Evolutionary conservation across 2,113 vertebrate genomes (phyloP), one percentile per base, ranked within the genome.

Genomic region (Chloropsis hardwickii): DNA sequence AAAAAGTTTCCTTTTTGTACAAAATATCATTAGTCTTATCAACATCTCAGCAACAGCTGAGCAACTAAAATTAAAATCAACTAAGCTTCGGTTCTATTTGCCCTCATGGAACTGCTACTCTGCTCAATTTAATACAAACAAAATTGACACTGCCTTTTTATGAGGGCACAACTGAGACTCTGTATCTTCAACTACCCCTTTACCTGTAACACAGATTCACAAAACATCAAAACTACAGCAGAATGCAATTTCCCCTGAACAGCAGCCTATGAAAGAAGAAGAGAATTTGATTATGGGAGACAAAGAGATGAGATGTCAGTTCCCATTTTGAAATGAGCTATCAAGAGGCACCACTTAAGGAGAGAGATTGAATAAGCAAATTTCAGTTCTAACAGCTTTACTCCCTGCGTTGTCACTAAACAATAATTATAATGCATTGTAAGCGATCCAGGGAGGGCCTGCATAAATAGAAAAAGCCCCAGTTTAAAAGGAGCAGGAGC

Each of bases 301-400:
- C 53, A 90, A 96, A 95, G 64, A 82, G 60, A 95, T 87, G 86
- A 91, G 50, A 24, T 88, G 90, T 88, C 82, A 79, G 78, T 79
- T 96, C 54, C 40, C 39, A 78, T 97, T 95, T 79, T 62, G 37
- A 96, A 93, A 89, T 70, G 54, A 90, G 66, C n/a, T 90, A 51
- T 92, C 92, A 95, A 69, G 70, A 91, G 48, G 80, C 27, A 74
- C 29, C 60, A 85, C 66, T 94, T 94, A 79, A 71, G 14, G 45
- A 86, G 51, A 70, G 33, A 89, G 42, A 88, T 14, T n/a, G 51
- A 90, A 86, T 50, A 72, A 95, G 27, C 33, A 27, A 71, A 47
- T 95, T 86, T 93, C 77, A 56, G 42, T 73, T 90, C 78, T 66
- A 95, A 80, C 67, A 81, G 65, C 48, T 90, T 96, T 90, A 60